phyloP scores from a whole-genome alignment of 2,113 vertebrate genomes.

The Chinchilla lanigera region DNA sequence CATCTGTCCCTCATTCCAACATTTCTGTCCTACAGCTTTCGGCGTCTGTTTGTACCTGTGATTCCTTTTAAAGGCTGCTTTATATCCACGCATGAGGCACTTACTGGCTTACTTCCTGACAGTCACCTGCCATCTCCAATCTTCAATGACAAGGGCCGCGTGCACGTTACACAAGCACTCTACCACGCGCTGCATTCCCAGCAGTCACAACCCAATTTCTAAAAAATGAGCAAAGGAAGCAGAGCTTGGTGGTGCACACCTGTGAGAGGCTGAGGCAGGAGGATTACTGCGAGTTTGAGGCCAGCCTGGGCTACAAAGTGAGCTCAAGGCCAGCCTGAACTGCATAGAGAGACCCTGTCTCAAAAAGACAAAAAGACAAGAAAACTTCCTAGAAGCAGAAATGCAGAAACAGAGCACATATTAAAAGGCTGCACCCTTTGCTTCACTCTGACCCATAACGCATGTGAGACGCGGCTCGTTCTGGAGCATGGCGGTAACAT shows the following conservation, averaged over 20 bases:
- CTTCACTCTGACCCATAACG: not conserved
- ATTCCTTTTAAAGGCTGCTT: not conserved
- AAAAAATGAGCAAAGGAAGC: not conserved
- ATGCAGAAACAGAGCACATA: not conserved
- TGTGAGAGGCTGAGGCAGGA: no score
- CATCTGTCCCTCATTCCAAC: not conserved
- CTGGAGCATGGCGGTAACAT: not conserved
- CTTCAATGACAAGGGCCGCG: not conserved
- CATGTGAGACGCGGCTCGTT: not conserved
- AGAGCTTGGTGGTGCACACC: not conserved
- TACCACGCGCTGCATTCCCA: not conserved
- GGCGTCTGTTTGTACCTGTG: not conserved
- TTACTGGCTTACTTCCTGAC: not conserved
- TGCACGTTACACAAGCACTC: not conserved
- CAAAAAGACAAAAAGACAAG: not conserved
- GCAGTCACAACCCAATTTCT: not conserved
- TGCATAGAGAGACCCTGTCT: not conserved
- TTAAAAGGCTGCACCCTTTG: not conserved
- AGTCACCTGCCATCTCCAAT: not conserved
- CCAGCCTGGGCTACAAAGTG: no score
- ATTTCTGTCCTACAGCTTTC: not conserved
- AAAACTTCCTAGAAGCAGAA: slow-evolving; percentile 5
- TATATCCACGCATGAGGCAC: not conserved
- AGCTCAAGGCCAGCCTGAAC: not conserved
- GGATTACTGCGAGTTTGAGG: not conserved